A percentile compares a stretch with the other conserved stretches of the same genome.
These are phyloP conservation scores for Malurus melanocephalus DNA, from an alignment of 2,113 vertebrate species.

Conservation along the genomic window DNA sequence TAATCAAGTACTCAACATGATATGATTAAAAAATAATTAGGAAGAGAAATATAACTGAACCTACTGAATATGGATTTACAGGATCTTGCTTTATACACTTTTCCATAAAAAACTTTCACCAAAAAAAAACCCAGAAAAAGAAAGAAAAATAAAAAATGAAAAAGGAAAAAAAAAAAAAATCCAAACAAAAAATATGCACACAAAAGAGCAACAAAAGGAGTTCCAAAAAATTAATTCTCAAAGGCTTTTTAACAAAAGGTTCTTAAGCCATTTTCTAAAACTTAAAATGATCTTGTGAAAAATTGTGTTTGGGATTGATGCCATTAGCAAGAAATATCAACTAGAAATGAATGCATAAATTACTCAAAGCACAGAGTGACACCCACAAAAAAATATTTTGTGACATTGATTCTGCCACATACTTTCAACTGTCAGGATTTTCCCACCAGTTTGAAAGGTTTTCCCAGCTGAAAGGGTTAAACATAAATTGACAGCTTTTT, in stretches of 20 bases:
- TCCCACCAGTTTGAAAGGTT: not conserved
- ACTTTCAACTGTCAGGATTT: not conserved
- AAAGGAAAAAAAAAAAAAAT: not conserved
- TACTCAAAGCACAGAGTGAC: not conserved
- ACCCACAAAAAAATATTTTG: not conserved
- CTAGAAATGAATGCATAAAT: not conserved
- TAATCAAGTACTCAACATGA: not conserved
- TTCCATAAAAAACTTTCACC: fast-evolving
- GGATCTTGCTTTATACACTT: not conserved
- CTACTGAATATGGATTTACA: not conserved
- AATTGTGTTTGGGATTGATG: not conserved
- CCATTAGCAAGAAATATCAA: not conserved
- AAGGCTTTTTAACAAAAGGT: not conserved
- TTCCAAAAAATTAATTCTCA: not conserved
- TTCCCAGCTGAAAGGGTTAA: not conserved
- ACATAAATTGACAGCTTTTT: not conserved
- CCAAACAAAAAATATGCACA: not conserved
- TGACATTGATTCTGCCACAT: not conserved
- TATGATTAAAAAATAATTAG: not conserved
- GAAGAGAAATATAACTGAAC: not conserved
- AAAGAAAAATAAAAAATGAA: too few species aligned
- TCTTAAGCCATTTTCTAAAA: not conserved
- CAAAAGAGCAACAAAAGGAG: not conserved
- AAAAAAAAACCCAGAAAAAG: too few species aligned
- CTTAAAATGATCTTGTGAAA: not conserved